Percentiles rank a stretch among this genome's conserved stretches.
phyloP scores from a whole-genome alignment of 1,140 invertebrate species.

The Drosophila littoralis region DNA sequence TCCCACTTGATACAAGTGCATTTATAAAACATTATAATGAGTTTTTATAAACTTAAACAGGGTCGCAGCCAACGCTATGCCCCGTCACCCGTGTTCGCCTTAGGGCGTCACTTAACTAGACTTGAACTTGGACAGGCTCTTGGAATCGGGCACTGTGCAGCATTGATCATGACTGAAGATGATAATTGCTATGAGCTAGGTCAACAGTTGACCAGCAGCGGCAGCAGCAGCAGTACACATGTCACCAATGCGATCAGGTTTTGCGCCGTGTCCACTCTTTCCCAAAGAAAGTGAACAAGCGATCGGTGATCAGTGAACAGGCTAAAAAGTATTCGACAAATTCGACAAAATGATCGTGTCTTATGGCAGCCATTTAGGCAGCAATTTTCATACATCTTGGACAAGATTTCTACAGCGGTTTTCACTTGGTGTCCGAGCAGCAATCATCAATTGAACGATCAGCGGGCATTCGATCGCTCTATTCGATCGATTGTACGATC shows the following conservation, averaged over 20 bases:
- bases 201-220: constrained; percentile 46
- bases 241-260: constrained; percentile 62
- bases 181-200: constrained; percentile 76
- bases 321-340: constrained; percentile 17
- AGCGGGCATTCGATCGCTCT: constrained; percentile 61
- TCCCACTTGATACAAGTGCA: constrained; percentile 83
- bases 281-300: constrained; percentile 70
- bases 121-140: constrained; percentile 68
- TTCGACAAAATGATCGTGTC: constrained; percentile 55
- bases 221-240: constrained; percentile 40
- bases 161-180: constrained; percentile 61
- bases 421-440: constrained; percentile 60
- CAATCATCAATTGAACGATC: constrained; percentile 72
- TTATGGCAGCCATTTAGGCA: constrained; percentile 67
- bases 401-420: constrained; percentile 30
- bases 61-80: constrained; percentile 54
- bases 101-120: constrained; percentile 79
- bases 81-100: constrained; percentile 37
- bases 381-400: constrained; percentile 74
- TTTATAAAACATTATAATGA: constrained; percentile 84
- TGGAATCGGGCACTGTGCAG: constrained; percentile 33
- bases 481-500: constrained; percentile 52
- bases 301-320: constrained; percentile 21
- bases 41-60: constrained; percentile 84
- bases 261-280: constrained; percentile 6